phyloP scores from a whole-genome alignment of 2,888 invertebrate genomes.

The Trichacis sp. region DNA sequence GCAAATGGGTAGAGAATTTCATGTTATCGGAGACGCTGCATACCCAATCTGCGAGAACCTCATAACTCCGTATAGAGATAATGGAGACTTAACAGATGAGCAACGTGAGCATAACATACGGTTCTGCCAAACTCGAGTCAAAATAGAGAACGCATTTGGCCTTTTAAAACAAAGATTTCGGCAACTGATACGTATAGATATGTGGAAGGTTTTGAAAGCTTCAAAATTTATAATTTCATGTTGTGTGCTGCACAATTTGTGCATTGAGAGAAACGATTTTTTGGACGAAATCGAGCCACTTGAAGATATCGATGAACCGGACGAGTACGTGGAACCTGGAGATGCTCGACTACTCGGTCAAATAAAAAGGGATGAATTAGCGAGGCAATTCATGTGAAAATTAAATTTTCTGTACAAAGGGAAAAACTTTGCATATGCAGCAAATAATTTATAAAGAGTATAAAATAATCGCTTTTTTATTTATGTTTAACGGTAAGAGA shows the following conservation, averaged over 20 bases:
- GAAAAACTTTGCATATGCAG: no score
- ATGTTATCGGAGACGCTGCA: constrained; percentile 48
- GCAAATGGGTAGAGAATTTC: constrained; percentile 5
- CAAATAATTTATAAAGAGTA: no score
- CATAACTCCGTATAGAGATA: constrained; percentile 52
- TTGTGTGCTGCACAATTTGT: constrained; percentile 17
- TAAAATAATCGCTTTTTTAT: no score
- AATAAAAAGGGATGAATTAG: no score
- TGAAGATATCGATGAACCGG: no score
- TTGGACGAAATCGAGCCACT: no score
- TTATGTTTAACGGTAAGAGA: no score
- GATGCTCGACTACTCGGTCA: no score
- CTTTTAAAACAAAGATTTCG: constrained; percentile 53
- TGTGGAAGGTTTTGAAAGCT: constrained; percentile 17
- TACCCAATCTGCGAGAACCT: constrained; percentile 46
- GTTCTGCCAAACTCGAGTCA: constrained; percentile 46
- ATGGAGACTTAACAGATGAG: constrained; percentile 46
- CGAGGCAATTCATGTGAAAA: no score
- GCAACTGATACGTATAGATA: constrained; percentile 37
- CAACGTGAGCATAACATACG: constrained; percentile 50
- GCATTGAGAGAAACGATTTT: neutral
- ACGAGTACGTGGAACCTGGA: no score
- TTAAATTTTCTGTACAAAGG: no score
- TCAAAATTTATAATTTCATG: constrained; percentile 25
- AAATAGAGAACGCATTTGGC: constrained; percentile 53